A percentile compares a stretch with the other conserved stretches of the same genome.
phyloP scores from a whole-genome alignment of 2,888 invertebrate species.

The Microctonus brassicae region DNA sequence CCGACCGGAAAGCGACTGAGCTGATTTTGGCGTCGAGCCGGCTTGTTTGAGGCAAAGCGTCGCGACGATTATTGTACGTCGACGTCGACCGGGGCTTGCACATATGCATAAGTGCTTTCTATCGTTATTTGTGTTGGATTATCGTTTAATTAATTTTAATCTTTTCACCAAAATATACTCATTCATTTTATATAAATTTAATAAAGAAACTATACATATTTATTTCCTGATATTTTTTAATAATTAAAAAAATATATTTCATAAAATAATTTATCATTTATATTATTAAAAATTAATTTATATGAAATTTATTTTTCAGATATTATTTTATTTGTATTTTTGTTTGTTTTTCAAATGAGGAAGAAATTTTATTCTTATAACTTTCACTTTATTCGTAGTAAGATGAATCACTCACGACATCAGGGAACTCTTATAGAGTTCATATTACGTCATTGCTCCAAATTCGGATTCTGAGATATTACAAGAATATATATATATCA shows the following conservation, averaged over 20 bases:
- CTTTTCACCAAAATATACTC: not conserved
- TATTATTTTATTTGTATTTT: not conserved
- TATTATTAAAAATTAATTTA: too few relatives aligned
- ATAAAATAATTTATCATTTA: too few relatives aligned
- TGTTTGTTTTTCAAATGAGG: not conserved
- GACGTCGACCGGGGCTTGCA: conserved; percentile 43
- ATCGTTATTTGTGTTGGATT: conserved; percentile 35
- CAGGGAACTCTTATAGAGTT: conserved; percentile 1
- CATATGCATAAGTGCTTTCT: conserved; percentile 35
- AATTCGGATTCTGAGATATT: not conserved
- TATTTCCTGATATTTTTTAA: too few relatives aligned
- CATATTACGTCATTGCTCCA: conserved; percentile 8
- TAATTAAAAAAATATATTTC: too few relatives aligned
- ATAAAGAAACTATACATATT: too few relatives aligned
- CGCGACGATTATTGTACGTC: conserved; percentile 44
- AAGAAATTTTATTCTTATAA: conserved; percentile 6
- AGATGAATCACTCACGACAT: conserved; percentile 5
- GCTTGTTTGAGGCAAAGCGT: conserved; percentile 53
- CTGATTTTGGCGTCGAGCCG: conserved; percentile 68
- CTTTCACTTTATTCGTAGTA: not conserved
- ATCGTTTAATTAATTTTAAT: not conserved
- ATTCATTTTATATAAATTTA: too few relatives aligned
- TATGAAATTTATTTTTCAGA: too few relatives aligned
- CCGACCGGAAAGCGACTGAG: conserved; percentile 68
- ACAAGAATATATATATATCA: not conserved